Evolutionary conservation across 2,888 invertebrate species (phyloP).

Genomic region (Plebejus melissa): DNA sequence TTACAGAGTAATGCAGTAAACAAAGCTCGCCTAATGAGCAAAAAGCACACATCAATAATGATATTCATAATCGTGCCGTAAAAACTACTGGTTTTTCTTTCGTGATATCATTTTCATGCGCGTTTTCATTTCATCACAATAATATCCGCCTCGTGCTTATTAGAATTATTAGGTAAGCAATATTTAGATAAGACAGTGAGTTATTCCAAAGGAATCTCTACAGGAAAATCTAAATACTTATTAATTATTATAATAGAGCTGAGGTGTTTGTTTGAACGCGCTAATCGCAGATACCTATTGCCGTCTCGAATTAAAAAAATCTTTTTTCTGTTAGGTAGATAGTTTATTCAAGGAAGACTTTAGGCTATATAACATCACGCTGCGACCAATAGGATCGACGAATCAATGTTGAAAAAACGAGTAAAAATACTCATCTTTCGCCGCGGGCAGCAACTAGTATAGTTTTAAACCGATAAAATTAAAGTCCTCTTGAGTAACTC

Average conservation of each 20-base stretch:
- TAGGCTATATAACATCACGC: too few species aligned
- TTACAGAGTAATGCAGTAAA: background rate
- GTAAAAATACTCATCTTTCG: too few species aligned
- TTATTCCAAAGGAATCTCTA: background rate
- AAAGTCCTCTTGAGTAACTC: background rate
- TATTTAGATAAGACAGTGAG: background rate
- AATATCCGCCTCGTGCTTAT: background rate
- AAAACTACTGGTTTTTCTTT: conserved; percentile 22
- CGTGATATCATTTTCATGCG: conserved; percentile 22
- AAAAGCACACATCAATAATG: conserved; percentile 3
- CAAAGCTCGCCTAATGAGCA: conserved; percentile 15
- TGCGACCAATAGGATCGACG: too few species aligned
- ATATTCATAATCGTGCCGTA: conserved; percentile 6
- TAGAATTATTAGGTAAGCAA: conserved; percentile 10
- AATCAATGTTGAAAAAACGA: too few species aligned
- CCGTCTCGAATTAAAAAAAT: background rate
- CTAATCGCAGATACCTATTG: background rate
- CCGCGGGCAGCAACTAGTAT: too few species aligned
- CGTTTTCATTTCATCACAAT: background rate
- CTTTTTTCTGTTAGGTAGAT: background rate
- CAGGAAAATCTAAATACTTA: background rate
- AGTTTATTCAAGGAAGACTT: too few species aligned
- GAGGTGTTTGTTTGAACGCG: background rate
- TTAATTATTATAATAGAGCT: background rate
- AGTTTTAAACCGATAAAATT: too few species aligned